Conservation (phyloP, 2,888 invertebrate species). For the Eucriotettix oculatus region DNA sequence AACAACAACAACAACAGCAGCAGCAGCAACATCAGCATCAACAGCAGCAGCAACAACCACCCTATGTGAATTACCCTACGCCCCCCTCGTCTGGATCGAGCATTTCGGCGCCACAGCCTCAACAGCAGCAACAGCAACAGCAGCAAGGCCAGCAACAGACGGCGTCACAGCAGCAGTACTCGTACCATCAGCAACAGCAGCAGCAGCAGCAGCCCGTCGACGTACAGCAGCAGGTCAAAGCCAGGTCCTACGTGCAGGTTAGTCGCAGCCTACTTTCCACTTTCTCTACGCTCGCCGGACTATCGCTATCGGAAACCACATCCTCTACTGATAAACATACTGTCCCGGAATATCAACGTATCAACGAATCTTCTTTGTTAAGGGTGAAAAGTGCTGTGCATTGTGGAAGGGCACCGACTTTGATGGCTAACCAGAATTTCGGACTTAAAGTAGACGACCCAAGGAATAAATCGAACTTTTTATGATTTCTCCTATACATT, state of each 20-base stretch:
- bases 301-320: too few relatives aligned
- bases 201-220: not conserved
- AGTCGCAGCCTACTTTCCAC: not conserved
- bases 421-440: too few relatives aligned
- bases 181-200: not conserved
- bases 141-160: not conserved
- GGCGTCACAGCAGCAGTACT: not conserved
- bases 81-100: not conserved
- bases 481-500: too few relatives aligned
- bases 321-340: too few relatives aligned
- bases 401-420: too few relatives aligned
- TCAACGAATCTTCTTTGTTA: too few relatives aligned
- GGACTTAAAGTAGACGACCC: too few relatives aligned
- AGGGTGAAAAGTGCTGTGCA: too few relatives aligned
- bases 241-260: not conserved
- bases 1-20: constrained; percentile 1
- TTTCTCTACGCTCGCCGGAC: too few relatives aligned
- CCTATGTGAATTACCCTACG: not conserved
- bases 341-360: too few relatives aligned
- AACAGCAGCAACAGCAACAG: not conserved
- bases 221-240: not conserved
- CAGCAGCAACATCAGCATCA: not conserved
- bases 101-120: not conserved
- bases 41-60: constrained; percentile 3
- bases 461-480: too few relatives aligned